Conservation (phyloP, 2,113 vertebrate species). For the Lathamus discolor region DNA sequence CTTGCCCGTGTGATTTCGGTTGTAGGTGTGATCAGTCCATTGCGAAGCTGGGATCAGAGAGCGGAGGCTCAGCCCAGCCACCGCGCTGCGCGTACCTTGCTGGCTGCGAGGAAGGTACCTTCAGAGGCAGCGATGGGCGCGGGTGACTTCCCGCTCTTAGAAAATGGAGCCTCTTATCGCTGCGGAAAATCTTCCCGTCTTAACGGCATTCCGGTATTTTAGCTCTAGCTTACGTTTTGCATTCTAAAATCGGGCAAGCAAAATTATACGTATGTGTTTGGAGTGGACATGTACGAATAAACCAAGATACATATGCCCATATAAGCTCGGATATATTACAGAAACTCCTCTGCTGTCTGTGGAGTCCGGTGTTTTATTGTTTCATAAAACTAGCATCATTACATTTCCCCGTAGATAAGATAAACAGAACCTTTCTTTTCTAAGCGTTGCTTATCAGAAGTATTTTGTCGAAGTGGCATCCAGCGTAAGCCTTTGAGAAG, state of each 20-base stretch:
- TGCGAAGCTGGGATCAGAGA: background rate
- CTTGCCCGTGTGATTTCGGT: background rate
- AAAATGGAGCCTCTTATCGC: background rate
- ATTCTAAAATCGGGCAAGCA: background rate
- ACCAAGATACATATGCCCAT: background rate
- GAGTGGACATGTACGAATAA: background rate
- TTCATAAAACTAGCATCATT: constrained; percentile 55
- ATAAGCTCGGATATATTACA: background rate
- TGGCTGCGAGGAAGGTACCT: background rate
- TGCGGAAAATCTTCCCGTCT: background rate
- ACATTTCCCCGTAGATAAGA: constrained; percentile 47
- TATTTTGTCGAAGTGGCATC: constrained; percentile 20
- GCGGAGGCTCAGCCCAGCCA: background rate
- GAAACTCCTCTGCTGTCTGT: background rate
- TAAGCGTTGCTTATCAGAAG: constrained; percentile 13
- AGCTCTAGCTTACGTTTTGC: background rate
- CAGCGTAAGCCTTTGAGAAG: background rate
- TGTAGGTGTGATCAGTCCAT: background rate
- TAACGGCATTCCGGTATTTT: background rate
- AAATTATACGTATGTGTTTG: background rate
- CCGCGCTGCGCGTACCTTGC: background rate
- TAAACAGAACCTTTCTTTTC: constrained; percentile 34
- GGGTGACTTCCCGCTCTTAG: background rate
- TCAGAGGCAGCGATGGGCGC: background rate
- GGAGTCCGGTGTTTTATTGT: constrained; percentile 35